phyloP scores from a whole-genome alignment of 2,113 vertebrate species.

The Kobus ellipsiprymnus region DNA sequence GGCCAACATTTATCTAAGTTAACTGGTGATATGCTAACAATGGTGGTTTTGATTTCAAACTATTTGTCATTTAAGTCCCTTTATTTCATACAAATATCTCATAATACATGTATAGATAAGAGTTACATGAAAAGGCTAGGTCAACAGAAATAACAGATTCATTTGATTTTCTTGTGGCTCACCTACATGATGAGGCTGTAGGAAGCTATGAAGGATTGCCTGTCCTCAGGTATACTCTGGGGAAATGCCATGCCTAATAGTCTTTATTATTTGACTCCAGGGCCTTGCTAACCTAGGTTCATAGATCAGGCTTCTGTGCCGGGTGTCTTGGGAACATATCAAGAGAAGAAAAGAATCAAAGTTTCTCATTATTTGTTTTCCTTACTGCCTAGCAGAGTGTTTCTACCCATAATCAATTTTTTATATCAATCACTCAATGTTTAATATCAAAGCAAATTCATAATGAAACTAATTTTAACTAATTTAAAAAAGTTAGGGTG shows the following conservation, averaged over 20 bases:
- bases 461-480: neutral
- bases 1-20: neutral
- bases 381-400: neutral
- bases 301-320: neutral
- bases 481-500: neutral
- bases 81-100: constrained; percentile 4
- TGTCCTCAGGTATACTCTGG: neutral
- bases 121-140: neutral
- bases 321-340: neutral
- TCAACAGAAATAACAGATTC: neutral
- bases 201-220: neutral
- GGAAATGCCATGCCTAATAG: neutral
- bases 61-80: neutral
- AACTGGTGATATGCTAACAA: neutral
- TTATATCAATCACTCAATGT: neutral
- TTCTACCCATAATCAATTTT: neutral
- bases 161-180: neutral
- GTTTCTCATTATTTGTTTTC: neutral
- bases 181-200: neutral
- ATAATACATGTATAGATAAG: neutral
- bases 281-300: neutral
- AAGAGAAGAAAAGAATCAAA: neutral
- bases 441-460: constrained; percentile 20
- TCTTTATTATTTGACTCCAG: neutral
- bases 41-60: constrained; percentile 35